Evolutionary conservation across 2,888 invertebrate species (phyloP), one percentile per base, ranked within the genome.

Genomic region (Argyra leucocephala): DNA sequence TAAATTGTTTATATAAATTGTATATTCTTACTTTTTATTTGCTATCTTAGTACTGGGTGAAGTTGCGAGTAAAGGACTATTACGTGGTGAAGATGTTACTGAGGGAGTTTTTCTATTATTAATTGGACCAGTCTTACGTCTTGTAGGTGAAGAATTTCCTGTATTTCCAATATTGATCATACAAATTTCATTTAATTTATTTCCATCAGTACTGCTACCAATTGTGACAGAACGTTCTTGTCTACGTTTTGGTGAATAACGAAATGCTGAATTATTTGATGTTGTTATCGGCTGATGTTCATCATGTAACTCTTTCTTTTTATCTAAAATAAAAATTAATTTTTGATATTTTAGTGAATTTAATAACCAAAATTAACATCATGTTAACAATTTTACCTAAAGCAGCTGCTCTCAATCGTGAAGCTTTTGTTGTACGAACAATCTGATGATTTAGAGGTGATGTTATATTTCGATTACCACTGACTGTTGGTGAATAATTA

Each of bases 361-460:
- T 7, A 4, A 4, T 4, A 26, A 26, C 26, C 26, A 10, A 37
- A 10, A 37, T 37, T 7, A n/a, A 57, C 15, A 57, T n/a, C 4
- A n/a, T n/a, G n/a, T 4, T 57, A n/a, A 37, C 15, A 37, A 37
- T 37, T 57, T 57, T 78, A 79, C 79, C 79, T 70, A 78, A 74
- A 69, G 86, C 86, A 66, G 88, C 86, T 67, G 87, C 87, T 77
- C 89, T 83, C 68, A 90, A 81, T 70, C 88, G 84, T 69, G 89
- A 89, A 37, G 89, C 83, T 75, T 87, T 83, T 65, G 89, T 90
- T 71, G 87, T 86, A 78, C 89, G 83, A 72, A 89, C 87, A 66
- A 80, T 78, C 66, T 72, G 73, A 66, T 72, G 67, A 64, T 66
- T 66, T 22, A 36, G 12, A 5, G 36, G 23, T 9, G 62, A 23